Base-by-base conservation (phyloP, 2,113 vertebrate species). In the Bujurquina vittata region DNA sequence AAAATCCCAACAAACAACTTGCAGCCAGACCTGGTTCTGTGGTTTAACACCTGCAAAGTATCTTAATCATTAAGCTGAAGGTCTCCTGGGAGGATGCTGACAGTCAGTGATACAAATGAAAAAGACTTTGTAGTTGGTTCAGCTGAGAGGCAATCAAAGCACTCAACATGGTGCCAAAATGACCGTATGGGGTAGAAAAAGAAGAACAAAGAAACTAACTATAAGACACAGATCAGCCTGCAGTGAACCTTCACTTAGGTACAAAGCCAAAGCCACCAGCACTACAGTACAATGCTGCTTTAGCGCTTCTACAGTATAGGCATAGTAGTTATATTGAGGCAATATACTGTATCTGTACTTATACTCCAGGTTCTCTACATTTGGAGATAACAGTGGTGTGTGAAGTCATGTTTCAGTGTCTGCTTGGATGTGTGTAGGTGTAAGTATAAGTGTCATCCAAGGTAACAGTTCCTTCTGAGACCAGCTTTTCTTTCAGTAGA, bases 361-460 rank as follows among this genome's bases (percentile, higher is more conserved):
- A 20, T 72, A 54, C 67, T 52, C 46, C 10, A 14, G 10, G 35
- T 12, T 29, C 1, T 72, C 67, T 20, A 52, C 10, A 10, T 29
- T 52, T 72, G 15, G 9, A 37, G 55, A 58, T 75, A 20, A 46
- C 43, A 59, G 6, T 18, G 18, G 12, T 55, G 54, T 79, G 33
- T 62, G 83, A 81, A 61, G 43, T 5, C 26, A 78, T 3, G n/a
- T 37, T 76, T 69, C 29, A 52, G 10, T 55, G 54, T 46, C 37
- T 31, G 23, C 37, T 58, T 72, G 67, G 67, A 72, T 52, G 11
- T 33, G 67, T 72, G 73, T 77, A 20, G 33, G 83, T 35, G 58
- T 69, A 62, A 26, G 57, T 40, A 11, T 35, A 29, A 40, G 31
- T 83, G 84, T 78, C 87, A 79, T 87, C 65, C 80, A 17, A 69